Conservation (phyloP, 1,140 invertebrate species). For the Catajapyx aquilonaris region DNA sequence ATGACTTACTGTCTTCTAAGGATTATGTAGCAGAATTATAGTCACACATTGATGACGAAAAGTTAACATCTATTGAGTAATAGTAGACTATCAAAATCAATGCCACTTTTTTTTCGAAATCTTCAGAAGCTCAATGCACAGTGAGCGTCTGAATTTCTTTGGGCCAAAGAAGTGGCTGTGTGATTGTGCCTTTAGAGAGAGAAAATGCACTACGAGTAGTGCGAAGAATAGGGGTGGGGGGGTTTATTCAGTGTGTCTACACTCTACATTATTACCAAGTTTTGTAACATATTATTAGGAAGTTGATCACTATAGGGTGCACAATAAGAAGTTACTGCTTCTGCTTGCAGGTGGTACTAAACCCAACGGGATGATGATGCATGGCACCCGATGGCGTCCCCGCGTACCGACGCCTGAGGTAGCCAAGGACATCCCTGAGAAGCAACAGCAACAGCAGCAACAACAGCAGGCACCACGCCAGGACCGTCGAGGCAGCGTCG, state of each 20-base stretch:
- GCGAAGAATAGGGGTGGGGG: background rate
- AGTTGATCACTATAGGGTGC: no score
- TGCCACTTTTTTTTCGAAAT: no score
- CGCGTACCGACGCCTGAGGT: slow-evolving; percentile 70
- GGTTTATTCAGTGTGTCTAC: background rate
- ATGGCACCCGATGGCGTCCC: slow-evolving; percentile 44
- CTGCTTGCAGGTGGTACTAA: slow-evolving; percentile 32
- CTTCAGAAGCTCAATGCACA: no score
- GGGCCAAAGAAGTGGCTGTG: no score
- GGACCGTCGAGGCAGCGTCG: background rate
- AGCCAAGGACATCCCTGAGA: slow-evolving; percentile 32
- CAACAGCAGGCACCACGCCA: background rate
- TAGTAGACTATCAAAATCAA: no score
- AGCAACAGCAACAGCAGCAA: background rate
- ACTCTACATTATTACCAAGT: background rate
- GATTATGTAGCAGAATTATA: no score
- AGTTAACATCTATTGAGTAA: no score
- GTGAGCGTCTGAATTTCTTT: no score
- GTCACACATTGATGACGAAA: no score
- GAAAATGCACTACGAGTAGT: no score
- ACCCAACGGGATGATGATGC: slow-evolving; percentile 37
- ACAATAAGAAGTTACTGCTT: slow-evolving; percentile 2
- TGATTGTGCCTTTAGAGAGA: no score
- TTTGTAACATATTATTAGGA: slow-evolving; percentile 4
- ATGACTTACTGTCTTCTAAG: no score